A percentile compares a stretch with the other conserved stretches of the same genome.
Conservation (phyloP, 2,888 invertebrate species). For the Balanococcus diminutus region DNA sequence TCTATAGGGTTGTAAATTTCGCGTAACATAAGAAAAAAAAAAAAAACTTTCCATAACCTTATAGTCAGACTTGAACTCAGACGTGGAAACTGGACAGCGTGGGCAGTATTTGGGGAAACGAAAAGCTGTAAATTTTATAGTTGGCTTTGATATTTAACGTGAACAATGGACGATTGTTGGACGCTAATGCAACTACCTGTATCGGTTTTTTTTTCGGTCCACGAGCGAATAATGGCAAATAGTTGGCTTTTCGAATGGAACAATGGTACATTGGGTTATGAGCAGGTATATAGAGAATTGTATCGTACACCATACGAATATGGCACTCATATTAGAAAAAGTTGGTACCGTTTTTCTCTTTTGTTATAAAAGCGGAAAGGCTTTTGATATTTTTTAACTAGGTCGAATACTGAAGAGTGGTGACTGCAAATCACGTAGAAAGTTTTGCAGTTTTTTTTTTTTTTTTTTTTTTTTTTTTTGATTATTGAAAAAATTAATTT, state of each 20-base stretch:
- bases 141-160: conserved; percentile 3
- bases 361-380: not conserved
- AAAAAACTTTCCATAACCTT: not conserved
- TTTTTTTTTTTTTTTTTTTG: not conserved
- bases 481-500: conserved; percentile 2
- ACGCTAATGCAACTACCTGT: conserved; percentile 24
- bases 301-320: not conserved
- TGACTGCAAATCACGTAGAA: not conserved
- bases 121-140: conserved; percentile 11
- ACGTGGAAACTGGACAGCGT: not conserved
- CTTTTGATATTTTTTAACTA: conserved; percentile 9
- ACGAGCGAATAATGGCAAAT: not conserved
- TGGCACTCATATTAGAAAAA: not conserved
- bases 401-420: not conserved
- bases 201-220: not conserved
- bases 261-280: conserved; percentile 24
- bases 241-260: conserved; percentile 7
- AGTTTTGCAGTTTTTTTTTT: not conserved
- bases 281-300: conserved; percentile 9
- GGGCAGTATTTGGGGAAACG: not conserved
- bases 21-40: not conserved
- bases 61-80: not conserved
- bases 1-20: not conserved
- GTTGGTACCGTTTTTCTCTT: conserved; percentile 5
- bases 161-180: conserved; percentile 13